Evolutionary conservation across 2,113 vertebrate species (phyloP).

Genomic region (Microcebus lehilahytsara): DNA sequence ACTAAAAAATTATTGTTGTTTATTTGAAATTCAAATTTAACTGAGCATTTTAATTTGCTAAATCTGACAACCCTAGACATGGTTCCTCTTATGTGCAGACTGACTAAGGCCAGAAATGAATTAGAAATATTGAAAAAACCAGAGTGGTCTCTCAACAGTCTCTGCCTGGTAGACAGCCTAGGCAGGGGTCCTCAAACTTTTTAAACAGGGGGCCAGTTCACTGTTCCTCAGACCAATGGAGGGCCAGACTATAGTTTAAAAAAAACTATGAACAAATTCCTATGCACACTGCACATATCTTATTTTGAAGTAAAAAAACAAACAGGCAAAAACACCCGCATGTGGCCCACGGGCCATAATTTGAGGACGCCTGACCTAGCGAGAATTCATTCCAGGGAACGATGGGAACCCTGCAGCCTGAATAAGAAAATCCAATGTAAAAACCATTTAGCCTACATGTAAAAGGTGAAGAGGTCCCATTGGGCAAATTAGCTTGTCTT

Average conservation of each 20-base stretch:
- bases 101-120: background rate
- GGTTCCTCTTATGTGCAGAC: background rate
- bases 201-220: too few species aligned
- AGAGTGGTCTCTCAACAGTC: background rate
- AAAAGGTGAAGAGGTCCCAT: constrained; percentile 38
- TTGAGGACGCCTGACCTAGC: background rate
- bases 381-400: background rate
- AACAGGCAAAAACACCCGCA: too few species aligned
- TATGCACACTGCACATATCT: too few species aligned
- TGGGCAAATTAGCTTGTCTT: constrained; percentile 64
- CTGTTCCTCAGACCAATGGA: too few species aligned
- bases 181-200: too few species aligned
- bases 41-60: background rate
- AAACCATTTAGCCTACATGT: constrained; percentile 29
- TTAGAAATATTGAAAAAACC: background rate
- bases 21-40: constrained; percentile 44
- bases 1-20: background rate
- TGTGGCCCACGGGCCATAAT: too few species aligned
- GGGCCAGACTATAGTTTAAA: too few species aligned
- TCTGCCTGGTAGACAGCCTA: background rate
- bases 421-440: constrained; percentile 21
- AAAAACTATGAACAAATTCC: too few species aligned
- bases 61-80: background rate
- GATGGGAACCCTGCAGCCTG: background rate
- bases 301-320: too few species aligned